Evolutionary conservation across 1,140 invertebrate genomes (phyloP), one percentile per base, ranked within the genome.

Genomic region (Drosophila burlai): DNA sequence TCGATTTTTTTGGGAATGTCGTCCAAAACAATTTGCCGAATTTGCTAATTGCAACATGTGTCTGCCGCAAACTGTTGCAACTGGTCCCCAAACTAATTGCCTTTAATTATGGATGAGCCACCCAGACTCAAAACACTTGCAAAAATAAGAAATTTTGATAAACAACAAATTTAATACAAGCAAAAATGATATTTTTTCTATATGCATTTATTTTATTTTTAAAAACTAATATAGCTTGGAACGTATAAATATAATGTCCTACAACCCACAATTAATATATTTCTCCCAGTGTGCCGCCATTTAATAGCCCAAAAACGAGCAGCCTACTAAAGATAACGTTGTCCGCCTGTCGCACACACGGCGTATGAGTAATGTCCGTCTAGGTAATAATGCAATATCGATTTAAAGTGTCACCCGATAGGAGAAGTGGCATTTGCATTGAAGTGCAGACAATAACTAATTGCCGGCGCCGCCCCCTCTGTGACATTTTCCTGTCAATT

Each of bases 331-430:
- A 52, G 63, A 73, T 59, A 72, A 60, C 55, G 55, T 16, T 68
- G 31, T 45, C 10, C 50, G 57, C 43, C 45, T 60, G 47, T 72
- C 83, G 75, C 67, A 69, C 67, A 80, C 59, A 64, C 31, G 71
- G 76, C 83, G 66, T 83, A 80, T 87, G 80, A 71, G 58, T 84
- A 74, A 80, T 89, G 75, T 29, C 24, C 55, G 47, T 49, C 66
- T 60, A 65, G 61, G 73, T 78, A 66, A 84, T 81, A 83, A 79
- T 81, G 81, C 67, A 58, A 84, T 84, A 84, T 84, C 81, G 82
- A 84, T 90, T 79, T 62, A 63, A 81, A 60, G 61, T 87, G 83
- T 65, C 77, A 81, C 65, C 45, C 46, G 59, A 67, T 50, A 54
- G 54, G 66, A 46, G 34, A 73, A 80, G 71, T 73, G 67, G 46